Base-by-base conservation (phyloP, 2,113 vertebrate genomes). In the Mystacornis crossleyi region DNA sequence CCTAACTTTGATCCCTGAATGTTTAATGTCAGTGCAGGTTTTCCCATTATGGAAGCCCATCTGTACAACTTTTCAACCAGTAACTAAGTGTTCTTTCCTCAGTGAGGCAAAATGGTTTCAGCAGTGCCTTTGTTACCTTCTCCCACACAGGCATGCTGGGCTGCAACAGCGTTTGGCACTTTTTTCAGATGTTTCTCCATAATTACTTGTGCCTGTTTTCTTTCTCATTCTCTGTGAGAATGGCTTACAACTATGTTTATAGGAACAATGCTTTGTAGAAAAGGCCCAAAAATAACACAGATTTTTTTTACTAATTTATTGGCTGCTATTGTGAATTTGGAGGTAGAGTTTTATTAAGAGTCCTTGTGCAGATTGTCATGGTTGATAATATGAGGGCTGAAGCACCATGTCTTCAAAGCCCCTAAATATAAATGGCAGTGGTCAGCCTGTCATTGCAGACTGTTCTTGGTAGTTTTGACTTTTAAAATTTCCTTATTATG, bases 241-340 rank as follows among this genome's bases (percentile, higher is more conserved):
- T 7, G 31, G 74, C 57, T 96, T 67, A 78, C 17, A 77, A n/a
- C 9, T 43, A 28, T 28, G 51, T 81, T 94, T 88, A 72, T 13
- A 83, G 75, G 34, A 93, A 31, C 33, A 93, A 48, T 60, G 48
- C 6, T 80, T 36, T 53, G 34, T 53, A 74, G 71, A 86, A 94
- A 73, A 70, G 51, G 34, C 50, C 51, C 25, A 0, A n/a, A 93
- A 94, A 93, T 60, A 60, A 78, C 0, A 2, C 64, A 64, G 78
- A 95, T 71, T 66, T 88, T 20, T 70, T 29, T 38, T 81, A 55
- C 21, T 77, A 90, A 86, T 92, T 94, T 96, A 90, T 92, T 86
- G 86, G 64, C 85, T 83, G 75, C n/a, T 90, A 26, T 95, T 83
- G 67, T 78, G 79, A 83, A 62, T 90, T 86, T 86, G 82, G 72